Base-by-base conservation (phyloP, 2,113 vertebrate genomes). In the Nibea coibor region DNA sequence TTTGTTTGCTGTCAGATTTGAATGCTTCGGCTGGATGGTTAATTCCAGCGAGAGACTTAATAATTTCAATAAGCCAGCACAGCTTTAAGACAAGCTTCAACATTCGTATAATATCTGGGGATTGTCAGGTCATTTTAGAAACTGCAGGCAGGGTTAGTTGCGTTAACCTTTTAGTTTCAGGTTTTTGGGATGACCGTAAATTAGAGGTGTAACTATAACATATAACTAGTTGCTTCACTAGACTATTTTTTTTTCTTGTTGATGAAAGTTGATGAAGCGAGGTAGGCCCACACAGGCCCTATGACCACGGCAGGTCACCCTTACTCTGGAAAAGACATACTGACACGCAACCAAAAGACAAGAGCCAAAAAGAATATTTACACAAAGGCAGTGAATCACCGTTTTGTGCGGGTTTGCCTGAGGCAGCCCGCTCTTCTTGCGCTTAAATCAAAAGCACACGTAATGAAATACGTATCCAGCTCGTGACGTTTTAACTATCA, bases 301-400 rank as follows among this genome's bases (percentile, higher is more conserved):
- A 22, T 78, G 92, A 90, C 75, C 86, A 68, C 80, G 74, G 89
- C 88, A 93, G 93, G 91, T 89, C 90, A 72, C 85, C 85, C 89
- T 91, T 87, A 24, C 93, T 95, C 94, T 96, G 95, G 94, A 94
- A 95, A 96, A 96, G 90, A 88, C 93, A 95, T 95, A 94, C 72
- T 12, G 59, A 83, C 86, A 78, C 78, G 91, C 85, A 87, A 78
- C 63, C 76, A 84, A 77, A 89, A 93, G 86, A 76, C 87, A 57
- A 82, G 90, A 93, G 95, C 96, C 95, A 96, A 96, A 91, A 93
- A 85, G 96, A 97, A 96, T 96, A 96, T 97, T 97, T 95, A 94
- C 87, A 94, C 91, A 94, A 95, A 93, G 94, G 93, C 82, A 78
- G 91, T 95, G 94, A 96, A 93, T 96, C 95, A 94, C 83, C 74